Conservation (phyloP, 1,140 invertebrate species). For the Drosophila ironensis region DNA sequence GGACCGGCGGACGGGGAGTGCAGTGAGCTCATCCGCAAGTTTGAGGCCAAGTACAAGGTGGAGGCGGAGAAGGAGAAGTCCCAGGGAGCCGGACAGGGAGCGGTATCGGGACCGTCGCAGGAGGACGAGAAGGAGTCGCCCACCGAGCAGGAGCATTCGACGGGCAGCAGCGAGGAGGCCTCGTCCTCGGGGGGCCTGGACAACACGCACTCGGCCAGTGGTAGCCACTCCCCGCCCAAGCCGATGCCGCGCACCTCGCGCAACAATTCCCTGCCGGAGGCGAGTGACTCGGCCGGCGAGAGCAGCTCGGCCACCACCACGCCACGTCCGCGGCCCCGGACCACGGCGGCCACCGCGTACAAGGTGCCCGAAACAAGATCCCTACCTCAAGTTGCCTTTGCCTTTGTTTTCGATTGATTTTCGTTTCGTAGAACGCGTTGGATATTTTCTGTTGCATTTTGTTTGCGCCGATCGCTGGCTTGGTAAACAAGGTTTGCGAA, state of each 20-base stretch:
- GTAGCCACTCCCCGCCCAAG: conserved; percentile 85
- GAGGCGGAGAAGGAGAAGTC: conserved; percentile 71
- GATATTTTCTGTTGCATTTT: too few relatives aligned
- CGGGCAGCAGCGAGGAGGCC: conserved; percentile 72
- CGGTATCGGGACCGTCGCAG: conserved; percentile 4
- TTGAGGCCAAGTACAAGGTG: conserved; percentile 78
- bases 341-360: conserved; percentile 84
- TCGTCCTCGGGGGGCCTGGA: conserved; percentile 56
- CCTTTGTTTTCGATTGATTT: background rate
- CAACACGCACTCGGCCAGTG: conserved; percentile 59
- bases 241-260: conserved; percentile 88
- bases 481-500: too few relatives aligned
- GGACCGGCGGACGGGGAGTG: conserved; percentile 49
- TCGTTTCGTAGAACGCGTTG: conserved; percentile 9
- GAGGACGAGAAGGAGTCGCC: conserved; percentile 72
- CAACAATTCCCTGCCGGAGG: conserved; percentile 85
- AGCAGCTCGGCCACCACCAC: conserved; percentile 48
- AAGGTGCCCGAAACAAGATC: conserved; percentile 69
- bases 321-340: conserved; percentile 88
- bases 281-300: conserved; percentile 41
- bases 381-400: background rate
- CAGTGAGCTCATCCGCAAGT: conserved; percentile 72
- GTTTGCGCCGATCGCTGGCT: too few relatives aligned
- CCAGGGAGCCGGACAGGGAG: background rate
- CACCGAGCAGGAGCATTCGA: conserved; percentile 69